Base-by-base conservation (phyloP, 2,888 invertebrate genomes). In the Chrysodeixis includens region DNA sequence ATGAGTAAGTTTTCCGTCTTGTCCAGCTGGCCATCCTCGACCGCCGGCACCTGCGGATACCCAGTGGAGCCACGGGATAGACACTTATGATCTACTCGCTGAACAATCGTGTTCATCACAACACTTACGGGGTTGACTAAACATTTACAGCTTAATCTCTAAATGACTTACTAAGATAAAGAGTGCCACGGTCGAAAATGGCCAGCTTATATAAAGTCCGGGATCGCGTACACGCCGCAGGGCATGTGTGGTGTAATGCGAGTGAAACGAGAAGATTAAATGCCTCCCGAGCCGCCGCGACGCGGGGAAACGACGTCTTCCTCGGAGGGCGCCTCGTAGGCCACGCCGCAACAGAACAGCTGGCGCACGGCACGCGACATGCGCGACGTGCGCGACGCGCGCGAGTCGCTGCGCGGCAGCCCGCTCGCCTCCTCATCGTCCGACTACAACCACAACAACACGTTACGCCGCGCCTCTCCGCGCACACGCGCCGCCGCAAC, bases 341-440 rank as follows among this genome's bases (percentile, higher is more conserved):
- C 81, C 51, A 90, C 84, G 64, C 94, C 93, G 83, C 94, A 94
- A 85, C 94, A 94, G 86, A 94, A 87, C 79, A 93, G 84, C 74
- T 91, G 90, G 12, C 93, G 92, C 73, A 93, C 84, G 58, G 82
- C 92, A 83, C 91, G 93, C 44, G 89, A 87, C 55, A 92, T 87
- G 63, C 92, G 92, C 30, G 92, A 92, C 58, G 83, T 87, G 63
- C 92, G 92, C 30, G 92, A 92, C 58, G 83, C 79, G 74, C 83
- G 92, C 63, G 92, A 92, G 69, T 88, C 92, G 80, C 87, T 90
- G 88, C 93, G 93, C 87, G 93, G 91, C 92, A 93, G 90, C 92
- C 93, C 94, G 88, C 94, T 87, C 79, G 92, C 93, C 81, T 92
- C 93, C 76, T 92, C 91, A 55, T 91, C 92, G 81, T 92, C 91